Conservation (phyloP, 2,888 invertebrate species). For the Tridacna gigas region DNA sequence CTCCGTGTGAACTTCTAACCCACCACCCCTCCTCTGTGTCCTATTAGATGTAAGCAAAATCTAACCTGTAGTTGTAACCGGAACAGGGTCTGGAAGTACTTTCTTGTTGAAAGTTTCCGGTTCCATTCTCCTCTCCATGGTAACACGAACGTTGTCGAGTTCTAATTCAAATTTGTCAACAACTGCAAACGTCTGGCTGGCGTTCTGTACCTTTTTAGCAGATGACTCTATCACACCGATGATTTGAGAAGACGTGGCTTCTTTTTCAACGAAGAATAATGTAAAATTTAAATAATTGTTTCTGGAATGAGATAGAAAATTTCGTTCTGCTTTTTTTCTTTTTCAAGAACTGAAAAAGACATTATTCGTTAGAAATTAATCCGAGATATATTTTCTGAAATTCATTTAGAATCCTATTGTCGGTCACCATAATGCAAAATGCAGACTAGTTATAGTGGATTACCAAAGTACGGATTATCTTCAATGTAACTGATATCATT, state of each 20-base stretch:
- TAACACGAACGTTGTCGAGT: constrained; percentile 66
- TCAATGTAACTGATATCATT: too few relatives aligned
- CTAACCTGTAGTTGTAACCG: neutral
- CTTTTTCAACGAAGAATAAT: constrained; percentile 72
- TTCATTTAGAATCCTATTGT: too few relatives aligned
- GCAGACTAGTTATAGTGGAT: too few relatives aligned
- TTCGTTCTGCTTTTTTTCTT: too few relatives aligned
- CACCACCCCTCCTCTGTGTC: too few relatives aligned
- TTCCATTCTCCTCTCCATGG: constrained; percentile 68
- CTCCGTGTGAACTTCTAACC: too few relatives aligned
- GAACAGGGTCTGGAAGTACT: constrained; percentile 23
- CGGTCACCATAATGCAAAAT: too few relatives aligned
- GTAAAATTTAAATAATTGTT: constrained; percentile 72
- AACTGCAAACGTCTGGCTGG: constrained; percentile 49
- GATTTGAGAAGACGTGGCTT: constrained; percentile 66
- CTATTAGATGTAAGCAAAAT: too few relatives aligned
- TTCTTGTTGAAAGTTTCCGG: constrained; percentile 71
- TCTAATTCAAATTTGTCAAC: constrained; percentile 72
- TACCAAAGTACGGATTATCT: too few relatives aligned
- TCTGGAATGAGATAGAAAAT: constrained; percentile 40
- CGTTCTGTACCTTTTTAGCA: constrained; percentile 58
- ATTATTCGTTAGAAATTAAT: too few relatives aligned
- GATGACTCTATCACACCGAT: constrained; percentile 72
- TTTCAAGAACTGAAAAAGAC: too few relatives aligned
- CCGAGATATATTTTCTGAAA: too few relatives aligned